Percentiles rank a stretch among this genome's conserved stretches.
Conservation (phyloP, 2,113 vertebrate species). For the Sorex fumeus region DNA sequence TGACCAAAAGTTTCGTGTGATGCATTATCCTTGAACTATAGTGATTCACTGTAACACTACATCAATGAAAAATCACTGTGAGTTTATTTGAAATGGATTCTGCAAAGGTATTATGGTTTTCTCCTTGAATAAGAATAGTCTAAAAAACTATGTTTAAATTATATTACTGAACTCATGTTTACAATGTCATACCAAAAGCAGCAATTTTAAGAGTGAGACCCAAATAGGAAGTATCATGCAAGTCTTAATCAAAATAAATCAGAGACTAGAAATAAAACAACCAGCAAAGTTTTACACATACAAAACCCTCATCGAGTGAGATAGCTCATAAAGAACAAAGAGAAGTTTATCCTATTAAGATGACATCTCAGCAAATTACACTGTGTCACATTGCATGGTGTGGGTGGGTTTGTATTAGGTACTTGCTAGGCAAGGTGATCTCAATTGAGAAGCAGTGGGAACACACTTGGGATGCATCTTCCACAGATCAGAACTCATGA, state of each 20-base stretch:
- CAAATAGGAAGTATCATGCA: not conserved
- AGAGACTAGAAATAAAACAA: not conserved
- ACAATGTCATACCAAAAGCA: not conserved
- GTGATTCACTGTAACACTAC: not conserved
- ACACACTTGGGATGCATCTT: not conserved
- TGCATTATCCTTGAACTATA: conserved; percentile 7
- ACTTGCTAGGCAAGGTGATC: not conserved
- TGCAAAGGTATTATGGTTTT: conserved; percentile 4
- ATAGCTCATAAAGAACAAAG: conserved; percentile 14
- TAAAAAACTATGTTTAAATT: conserved; percentile 41
- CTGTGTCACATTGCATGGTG: not conserved
- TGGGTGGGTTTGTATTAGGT: not conserved
- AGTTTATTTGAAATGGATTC: conserved; percentile 59
- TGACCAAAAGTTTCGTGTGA: conserved; percentile 35
- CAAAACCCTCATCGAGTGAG: not conserved
- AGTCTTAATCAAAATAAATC: conserved; percentile 57
- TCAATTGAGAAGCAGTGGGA: not conserved
- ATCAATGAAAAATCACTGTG: conserved; percentile 56
- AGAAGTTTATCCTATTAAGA: not conserved
- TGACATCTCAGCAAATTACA: not conserved
- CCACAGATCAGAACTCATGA: not conserved
- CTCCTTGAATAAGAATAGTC: conserved; percentile 17
- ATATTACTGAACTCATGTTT: conserved; percentile 14
- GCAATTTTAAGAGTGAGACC: conserved; percentile 15
- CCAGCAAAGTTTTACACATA: not conserved